Base-by-base conservation (phyloP, 2,888 invertebrate species). In the Eurytoma californica region DNA sequence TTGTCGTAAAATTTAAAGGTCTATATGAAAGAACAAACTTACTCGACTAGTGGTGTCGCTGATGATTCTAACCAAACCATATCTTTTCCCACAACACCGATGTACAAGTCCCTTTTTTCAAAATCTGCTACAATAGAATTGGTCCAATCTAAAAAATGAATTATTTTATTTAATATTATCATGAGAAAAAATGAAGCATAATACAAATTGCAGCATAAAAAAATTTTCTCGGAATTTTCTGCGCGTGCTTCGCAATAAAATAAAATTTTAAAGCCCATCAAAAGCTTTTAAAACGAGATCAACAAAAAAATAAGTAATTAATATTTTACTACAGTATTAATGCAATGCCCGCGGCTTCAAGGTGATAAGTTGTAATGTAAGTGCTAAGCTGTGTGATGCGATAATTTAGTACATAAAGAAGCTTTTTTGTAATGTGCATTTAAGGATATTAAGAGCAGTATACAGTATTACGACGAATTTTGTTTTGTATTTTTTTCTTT, bases 31-130 rank as follows among this genome's bases (percentile, higher is more conserved):
- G n/a, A n/a, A 9, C 4, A 79, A n/a, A 82, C 86, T 86, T 74
- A 90, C 89, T 89, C 87, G 79, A 89, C 85, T 76, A 86, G 84
- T 73, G 89, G 88, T 79, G 83, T 84, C 66, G 89, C 89, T 70
- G 87, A 86, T 51, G 87, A 85, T 83, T 90, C 89, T 76, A 90
- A 82, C 90, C 90, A 90, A 77, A 86, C 82, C 80, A 87, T 86
- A 87, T 90, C 90, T 84, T 87, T 88, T 72, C 86, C 88, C 69
- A 88, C 84, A 20, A 86, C 88, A 61, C 89, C 90, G 66, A 90
- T 83, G 80, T 90, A 90, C 76, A 90, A 83, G 80, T 90, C 89
- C 79, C 85, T 85, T 79, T 87, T 89, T 24, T 88, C 86, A 24
- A 87, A 84, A 72, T 90, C 89, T 73, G 84, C 80, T 80, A 87